A percentile compares a stretch with the other conserved stretches of the same genome.
phyloP scores from a whole-genome alignment of 2,797 vertebrate species.

The Pangasius macronema region DNA sequence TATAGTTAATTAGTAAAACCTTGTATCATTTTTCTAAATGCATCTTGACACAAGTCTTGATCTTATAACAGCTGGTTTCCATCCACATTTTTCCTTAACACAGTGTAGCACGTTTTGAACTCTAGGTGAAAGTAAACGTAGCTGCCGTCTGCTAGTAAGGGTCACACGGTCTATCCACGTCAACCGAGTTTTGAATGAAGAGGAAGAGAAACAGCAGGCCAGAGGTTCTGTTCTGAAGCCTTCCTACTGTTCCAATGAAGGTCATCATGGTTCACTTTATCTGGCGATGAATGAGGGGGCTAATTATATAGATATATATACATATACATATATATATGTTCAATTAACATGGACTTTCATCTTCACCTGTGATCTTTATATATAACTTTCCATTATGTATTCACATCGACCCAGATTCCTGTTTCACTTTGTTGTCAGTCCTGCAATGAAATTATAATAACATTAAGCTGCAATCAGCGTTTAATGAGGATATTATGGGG shows the following conservation, averaged over 20 bases:
- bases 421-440: conserved; percentile 43
- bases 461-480: conserved; percentile 9
- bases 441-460: conserved; percentile 25
- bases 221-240: conserved; percentile 29
- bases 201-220: conserved; percentile 15
- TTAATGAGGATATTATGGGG: neutral
- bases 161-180: conserved; percentile 13
- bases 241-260: conserved; percentile 58
- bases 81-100: neutral
- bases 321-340: conserved; percentile 2
- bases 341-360: conserved; percentile 73
- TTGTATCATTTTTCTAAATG: neutral
- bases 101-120: neutral
- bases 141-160: neutral
- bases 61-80: neutral
- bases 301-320: conserved; percentile 56
- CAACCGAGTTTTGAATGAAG: conserved; percentile 7
- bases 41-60: neutral
- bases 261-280: conserved; percentile 55
- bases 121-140: neutral
- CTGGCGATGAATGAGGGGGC: conserved; percentile 57
- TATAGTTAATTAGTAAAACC: neutral
- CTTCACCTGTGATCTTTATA: conserved; percentile 38
- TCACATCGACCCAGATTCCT: conserved; percentile 54
- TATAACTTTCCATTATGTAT: conserved; percentile 40